These are phyloP conservation scores for Paedocypris sp. DNA, from an alignment of 2,113 vertebrate genomes.

Conservation along the genomic window DNA sequence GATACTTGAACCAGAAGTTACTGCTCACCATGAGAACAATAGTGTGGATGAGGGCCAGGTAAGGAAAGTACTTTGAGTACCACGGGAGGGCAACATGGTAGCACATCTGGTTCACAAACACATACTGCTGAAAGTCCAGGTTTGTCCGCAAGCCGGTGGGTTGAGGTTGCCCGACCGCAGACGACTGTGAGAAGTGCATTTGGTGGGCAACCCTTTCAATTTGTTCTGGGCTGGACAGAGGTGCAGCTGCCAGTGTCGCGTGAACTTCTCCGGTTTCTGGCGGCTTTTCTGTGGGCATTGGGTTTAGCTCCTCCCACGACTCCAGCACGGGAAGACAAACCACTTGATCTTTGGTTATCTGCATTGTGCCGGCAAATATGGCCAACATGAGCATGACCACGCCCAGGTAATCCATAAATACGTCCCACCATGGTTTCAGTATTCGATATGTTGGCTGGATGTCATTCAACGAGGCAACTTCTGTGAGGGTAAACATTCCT, in stretches of 20 bases:
- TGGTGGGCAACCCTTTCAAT: slow-evolving; percentile 58
- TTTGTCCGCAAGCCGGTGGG: slow-evolving; percentile 81
- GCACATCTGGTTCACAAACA: slow-evolving; percentile 98
- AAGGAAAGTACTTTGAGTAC: slow-evolving; percentile 98
- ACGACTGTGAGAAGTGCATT: slow-evolving; percentile 49
- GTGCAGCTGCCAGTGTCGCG: slow-evolving; percentile 54
- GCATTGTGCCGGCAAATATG: slow-evolving; percentile 98
- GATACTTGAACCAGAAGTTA: slow-evolving; percentile 99
- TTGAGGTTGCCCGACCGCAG: slow-evolving; percentile 55
- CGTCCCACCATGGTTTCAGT: slow-evolving; percentile 99
- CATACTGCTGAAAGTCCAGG: slow-evolving; percentile 97
- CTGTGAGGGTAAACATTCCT: slow-evolving; percentile 99
- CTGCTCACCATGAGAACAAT: slow-evolving; percentile 97
- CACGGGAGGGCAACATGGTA: slow-evolving; percentile 95
- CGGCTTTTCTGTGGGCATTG: slow-evolving; percentile 33
- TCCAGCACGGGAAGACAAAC: slow-evolving; percentile 89
- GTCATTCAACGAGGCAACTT: slow-evolving; percentile 96
- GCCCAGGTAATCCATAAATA: slow-evolving; percentile 97
- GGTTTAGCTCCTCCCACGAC: slow-evolving; percentile 48
- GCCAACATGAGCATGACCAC: slow-evolving; percentile 97
- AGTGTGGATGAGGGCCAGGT: slow-evolving; percentile 94
- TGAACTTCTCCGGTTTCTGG: slow-evolving; percentile 46
- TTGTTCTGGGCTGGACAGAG: slow-evolving; percentile 59
- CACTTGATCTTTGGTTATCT: slow-evolving; percentile 96
- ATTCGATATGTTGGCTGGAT: slow-evolving; percentile 96